These are phyloP conservation scores for Delichon dasypus DNA, from an alignment of 2,797 vertebrate species.

Conservation along the genomic window DNA sequence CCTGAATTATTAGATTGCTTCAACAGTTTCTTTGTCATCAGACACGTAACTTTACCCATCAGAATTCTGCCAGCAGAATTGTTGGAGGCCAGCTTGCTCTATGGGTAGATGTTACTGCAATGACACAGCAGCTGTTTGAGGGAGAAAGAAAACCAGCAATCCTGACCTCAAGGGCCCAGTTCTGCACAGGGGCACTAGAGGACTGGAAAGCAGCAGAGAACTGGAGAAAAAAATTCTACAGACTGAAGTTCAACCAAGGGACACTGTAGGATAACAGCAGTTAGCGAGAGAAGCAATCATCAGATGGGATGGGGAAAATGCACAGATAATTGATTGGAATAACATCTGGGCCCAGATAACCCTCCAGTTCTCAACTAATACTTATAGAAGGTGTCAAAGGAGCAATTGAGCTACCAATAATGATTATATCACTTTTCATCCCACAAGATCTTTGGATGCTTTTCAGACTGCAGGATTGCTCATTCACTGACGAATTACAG, in stretches of 20 bases:
- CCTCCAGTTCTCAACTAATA: slow-evolving; percentile 10
- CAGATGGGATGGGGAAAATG: background rate
- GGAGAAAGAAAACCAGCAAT: background rate
- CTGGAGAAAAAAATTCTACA: background rate
- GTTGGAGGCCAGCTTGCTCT: background rate
- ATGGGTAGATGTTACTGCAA: background rate
- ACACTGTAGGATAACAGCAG: background rate
- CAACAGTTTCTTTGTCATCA: background rate
- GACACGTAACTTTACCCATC: background rate
- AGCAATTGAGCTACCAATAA: slow-evolving; percentile 38
- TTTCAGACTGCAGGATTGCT: slow-evolving; percentile 26
- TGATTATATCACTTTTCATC: slow-evolving; percentile 7
- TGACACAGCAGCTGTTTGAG: background rate
- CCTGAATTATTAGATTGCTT: background rate
- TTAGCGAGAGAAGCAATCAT: background rate
- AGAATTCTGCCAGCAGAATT: background rate
- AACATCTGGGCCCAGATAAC: slow-evolving; percentile 20
- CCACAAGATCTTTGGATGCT: background rate
- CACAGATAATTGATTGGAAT: slow-evolving; percentile 21
- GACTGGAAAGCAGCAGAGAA: background rate
- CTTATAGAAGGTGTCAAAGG: slow-evolving; percentile 32
- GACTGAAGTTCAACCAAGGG: background rate
- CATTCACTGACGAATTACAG: background rate
- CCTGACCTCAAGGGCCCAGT: background rate
- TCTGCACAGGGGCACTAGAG: background rate